Conservation (phyloP, 2,888 invertebrate genomes). For the Morpho achilles region DNA sequence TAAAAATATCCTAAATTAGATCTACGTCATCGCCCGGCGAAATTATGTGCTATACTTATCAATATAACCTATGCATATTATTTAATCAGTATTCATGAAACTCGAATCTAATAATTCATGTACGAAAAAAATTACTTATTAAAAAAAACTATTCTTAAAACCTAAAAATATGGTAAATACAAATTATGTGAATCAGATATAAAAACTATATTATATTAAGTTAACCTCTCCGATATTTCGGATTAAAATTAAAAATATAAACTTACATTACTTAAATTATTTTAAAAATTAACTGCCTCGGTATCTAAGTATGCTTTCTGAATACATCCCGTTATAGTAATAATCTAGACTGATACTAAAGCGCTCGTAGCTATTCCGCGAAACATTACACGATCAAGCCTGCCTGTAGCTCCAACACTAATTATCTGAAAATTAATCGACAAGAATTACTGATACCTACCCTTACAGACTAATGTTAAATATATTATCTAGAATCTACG, state of each 20-base stretch:
- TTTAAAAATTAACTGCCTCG: conserved; percentile 10
- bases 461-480: conserved; percentile 11
- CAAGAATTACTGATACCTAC: conserved; percentile 26
- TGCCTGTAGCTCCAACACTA: conserved; percentile 35
- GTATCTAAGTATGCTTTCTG: conserved; percentile 9
- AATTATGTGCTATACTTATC: not conserved
- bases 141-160: not conserved
- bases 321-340: conserved; percentile 6
- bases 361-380: conserved; percentile 18
- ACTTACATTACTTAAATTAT: conserved; percentile 5
- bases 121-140: conserved; percentile 14
- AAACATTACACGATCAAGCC: conserved; percentile 30
- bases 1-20: conserved; percentile 10
- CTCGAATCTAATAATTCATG: conserved; percentile 28
- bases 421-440: conserved; percentile 36
- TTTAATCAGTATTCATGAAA: not conserved
- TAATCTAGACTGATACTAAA: conserved; percentile 10
- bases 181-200: not conserved
- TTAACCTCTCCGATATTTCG: not conserved
- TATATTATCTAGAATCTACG: not conserved
- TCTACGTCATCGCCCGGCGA: conserved; percentile 19
- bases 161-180: conserved; percentile 2
- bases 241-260: conserved; percentile 1
- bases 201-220: conserved; percentile 5
- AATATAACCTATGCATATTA: not conserved